Evolutionary conservation across 2,113 vertebrate species (phyloP), one percentile per base, ranked within the genome.

Genomic region (Channa argus): DNA sequence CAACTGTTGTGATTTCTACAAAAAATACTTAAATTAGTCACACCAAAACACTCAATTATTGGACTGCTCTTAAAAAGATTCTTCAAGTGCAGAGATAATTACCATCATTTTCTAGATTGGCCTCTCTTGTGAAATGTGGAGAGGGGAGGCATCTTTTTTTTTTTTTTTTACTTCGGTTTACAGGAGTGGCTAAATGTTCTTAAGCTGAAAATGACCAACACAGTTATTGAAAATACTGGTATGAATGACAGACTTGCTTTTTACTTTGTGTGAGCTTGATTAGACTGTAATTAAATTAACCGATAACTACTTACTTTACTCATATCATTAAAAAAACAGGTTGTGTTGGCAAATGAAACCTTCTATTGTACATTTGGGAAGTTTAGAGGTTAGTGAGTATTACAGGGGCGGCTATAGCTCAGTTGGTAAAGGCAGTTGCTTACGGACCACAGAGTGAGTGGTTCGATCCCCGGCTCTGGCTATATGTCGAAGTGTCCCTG

Each of bases 171-270:
- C 64, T 65, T 67, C 62, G 63, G 59, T 72, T 63, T 45, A 47
- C 66, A 64, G 50, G 43, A 67, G 45, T 34, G 61, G 33, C 55
- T 46, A 0, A 1, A 45, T 10, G 47, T 59, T 65, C 13, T 56
- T 59, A 52, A 8, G 39, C 64, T 64, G 38, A 24, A 24, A 24
- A 24, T 24, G 9, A 64, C 1, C 1, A n/a, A 59, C 14, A 54
- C 55, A 66, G 69, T 41, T 3, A 76, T 86, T 70, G 70, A 44
- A 15, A n/a, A 43, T 39, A 47, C n/a, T 8, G 38, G 49, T 51
- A 77, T 69, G 15, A 73, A 63, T 38, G 50, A 43, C 6, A 36
- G 33, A 63, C 6, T 13, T 34, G 24, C 24, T 58, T 43, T 55
- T 43, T 47, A 71, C 39, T 45, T 7, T 3, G 6, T 34, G 54